phyloP scores from a whole-genome alignment of 2,113 vertebrate species.

The Toxotes jaculatrix region DNA sequence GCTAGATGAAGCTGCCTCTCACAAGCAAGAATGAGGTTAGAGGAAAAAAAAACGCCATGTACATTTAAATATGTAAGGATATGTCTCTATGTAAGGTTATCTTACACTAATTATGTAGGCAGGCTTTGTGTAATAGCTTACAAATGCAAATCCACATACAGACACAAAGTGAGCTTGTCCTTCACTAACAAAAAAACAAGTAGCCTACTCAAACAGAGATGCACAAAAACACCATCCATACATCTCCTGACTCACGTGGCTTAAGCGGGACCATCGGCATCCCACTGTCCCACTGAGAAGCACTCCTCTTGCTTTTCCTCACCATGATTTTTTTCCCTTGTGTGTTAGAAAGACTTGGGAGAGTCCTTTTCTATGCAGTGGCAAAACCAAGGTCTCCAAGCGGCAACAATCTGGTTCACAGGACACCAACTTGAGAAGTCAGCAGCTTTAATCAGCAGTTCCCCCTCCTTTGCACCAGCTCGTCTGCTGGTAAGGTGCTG shows the following conservation, averaged over 20 bases:
- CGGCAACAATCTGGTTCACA: conserved; percentile 17
- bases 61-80: background rate
- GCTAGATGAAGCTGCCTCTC: background rate
- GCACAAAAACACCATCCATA: conserved; percentile 14
- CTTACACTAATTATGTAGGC: background rate
- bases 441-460: conserved; percentile 64
- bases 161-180: background rate
- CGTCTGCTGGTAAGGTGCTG: conserved; percentile 25
- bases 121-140: background rate
- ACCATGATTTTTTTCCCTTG: conserved; percentile 58
- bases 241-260: conserved; percentile 63
- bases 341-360: background rate
- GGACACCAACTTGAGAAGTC: conserved; percentile 36
- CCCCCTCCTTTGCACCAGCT: conserved; percentile 44
- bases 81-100: conserved; percentile 4
- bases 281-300: conserved; percentile 59
- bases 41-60: background rate
- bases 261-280: conserved; percentile 77
- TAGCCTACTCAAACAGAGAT: background rate
- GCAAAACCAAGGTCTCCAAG: conserved; percentile 37
- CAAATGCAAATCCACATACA: background rate
- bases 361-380: conserved; percentile 29
- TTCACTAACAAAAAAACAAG: conserved; percentile 1
- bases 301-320: conserved; percentile 67
- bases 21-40: background rate